Conservation (phyloP, 2,113 vertebrate genomes). For the Megaleporinus macrocephalus region DNA sequence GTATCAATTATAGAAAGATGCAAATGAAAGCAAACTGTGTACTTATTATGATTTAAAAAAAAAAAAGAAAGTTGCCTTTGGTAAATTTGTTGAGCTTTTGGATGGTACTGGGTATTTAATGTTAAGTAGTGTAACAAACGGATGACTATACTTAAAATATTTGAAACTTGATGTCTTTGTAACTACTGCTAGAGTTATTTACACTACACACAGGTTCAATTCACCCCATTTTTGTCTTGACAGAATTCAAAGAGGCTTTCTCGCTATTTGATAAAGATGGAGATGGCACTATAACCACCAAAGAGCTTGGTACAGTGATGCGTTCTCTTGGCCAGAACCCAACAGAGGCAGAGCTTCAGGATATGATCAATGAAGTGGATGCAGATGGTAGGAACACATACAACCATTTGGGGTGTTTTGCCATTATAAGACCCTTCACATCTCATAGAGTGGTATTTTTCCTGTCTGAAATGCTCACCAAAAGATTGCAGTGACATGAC, state of each 20-base stretch:
- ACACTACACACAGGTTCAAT: too few species aligned
- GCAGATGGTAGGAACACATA: constrained; percentile 81
- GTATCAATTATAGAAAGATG: too few species aligned
- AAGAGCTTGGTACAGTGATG: constrained; percentile 92
- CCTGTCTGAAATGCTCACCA: constrained; percentile 1
- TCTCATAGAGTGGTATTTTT: neutral
- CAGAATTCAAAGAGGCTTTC: constrained; percentile 94
- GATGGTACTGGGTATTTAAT: too few species aligned
- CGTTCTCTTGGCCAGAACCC: constrained; percentile 91
- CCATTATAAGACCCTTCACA: neutral
- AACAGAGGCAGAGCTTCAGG: constrained; percentile 90
- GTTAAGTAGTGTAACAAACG: too few species aligned
- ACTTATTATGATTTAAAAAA: too few species aligned
- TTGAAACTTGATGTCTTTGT: too few species aligned
- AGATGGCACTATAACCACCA: constrained; percentile 92
- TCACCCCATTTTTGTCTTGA: neutral
- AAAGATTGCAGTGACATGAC: neutral
- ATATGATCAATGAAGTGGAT: constrained; percentile 94
- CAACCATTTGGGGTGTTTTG: constrained; percentile 24
- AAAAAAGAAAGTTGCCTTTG: too few species aligned
- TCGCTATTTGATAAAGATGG: constrained; percentile 94
- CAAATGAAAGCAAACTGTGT: too few species aligned
- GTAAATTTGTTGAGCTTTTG: too few species aligned
- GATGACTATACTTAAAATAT: too few species aligned
- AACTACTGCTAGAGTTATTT: too few species aligned